Percentiles rank a stretch among this genome's conserved stretches.
These are phyloP conservation scores for Cephus runcator DNA, from an alignment of 2,888 invertebrate species.

Conservation along the genomic window DNA sequence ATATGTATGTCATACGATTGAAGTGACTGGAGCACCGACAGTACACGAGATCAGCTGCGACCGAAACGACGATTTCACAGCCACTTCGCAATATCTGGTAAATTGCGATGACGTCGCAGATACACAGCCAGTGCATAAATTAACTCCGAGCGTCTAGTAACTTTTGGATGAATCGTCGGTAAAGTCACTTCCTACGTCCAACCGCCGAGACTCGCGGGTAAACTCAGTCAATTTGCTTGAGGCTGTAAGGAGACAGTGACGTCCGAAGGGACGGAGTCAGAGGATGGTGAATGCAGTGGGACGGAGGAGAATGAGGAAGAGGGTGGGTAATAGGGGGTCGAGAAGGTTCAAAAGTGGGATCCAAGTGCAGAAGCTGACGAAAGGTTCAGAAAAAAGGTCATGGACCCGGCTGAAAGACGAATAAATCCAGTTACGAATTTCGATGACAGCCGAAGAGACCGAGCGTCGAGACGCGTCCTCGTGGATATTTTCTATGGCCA, in stretches of 20 bases:
- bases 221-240: neutral
- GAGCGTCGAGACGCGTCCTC: neutral
- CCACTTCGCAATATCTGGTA: neutral
- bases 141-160: neutral
- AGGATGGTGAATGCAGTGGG: neutral
- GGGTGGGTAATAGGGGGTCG: too few relatives aligned
- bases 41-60: neutral
- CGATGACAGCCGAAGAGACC: neutral
- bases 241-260: neutral
- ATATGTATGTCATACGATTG: neutral
- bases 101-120: neutral
- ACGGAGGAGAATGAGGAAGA: too few relatives aligned
- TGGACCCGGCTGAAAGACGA: neutral
- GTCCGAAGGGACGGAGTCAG: neutral
- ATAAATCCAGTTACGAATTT: neutral
- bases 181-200: neutral
- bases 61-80: neutral
- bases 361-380: neutral
- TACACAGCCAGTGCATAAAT: neutral
- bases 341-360: too few relatives aligned
- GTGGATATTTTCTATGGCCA: neutral
- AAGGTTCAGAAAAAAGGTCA: neutral
- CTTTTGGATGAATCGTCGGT: neutral
- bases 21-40: neutral
- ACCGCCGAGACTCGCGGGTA: neutral